A percentile compares a stretch with the other conserved stretches of the same genome.
These are phyloP conservation scores for Drosophila cracens DNA, from an alignment of 2,888 invertebrate genomes.

Conservation along the genomic window DNA sequence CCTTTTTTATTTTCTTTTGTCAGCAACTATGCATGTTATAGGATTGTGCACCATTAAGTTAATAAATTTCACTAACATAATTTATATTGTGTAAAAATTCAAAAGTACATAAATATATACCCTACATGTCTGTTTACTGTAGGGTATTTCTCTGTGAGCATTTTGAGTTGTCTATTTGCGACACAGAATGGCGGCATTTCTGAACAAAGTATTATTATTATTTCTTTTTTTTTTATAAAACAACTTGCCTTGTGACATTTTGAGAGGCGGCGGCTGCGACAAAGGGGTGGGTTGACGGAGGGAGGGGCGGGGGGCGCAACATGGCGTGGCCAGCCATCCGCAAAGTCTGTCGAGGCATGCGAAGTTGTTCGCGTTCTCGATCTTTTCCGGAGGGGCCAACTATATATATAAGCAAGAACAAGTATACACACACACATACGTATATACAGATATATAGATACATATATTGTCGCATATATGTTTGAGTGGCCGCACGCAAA, in stretches of 20 bases:
- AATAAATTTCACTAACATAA: background rate
- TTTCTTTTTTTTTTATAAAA: background rate
- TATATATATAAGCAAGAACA: constrained; percentile 1
- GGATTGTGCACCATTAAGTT: background rate
- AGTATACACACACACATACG: constrained; percentile 11
- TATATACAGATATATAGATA: constrained; percentile 12
- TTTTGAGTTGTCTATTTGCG: constrained; percentile 9
- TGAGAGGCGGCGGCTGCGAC: background rate
- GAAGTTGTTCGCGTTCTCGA: constrained; percentile 33
- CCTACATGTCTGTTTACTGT: too few relatives aligned
- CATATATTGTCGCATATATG: constrained; percentile 21
- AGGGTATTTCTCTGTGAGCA: background rate
- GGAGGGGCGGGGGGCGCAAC: background rate
- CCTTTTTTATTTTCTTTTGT: background rate
- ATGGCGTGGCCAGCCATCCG: constrained; percentile 39
- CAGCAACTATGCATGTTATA: background rate
- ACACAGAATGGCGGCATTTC: constrained; percentile 26
- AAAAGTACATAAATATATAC: background rate
- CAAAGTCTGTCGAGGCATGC: constrained; percentile 47
- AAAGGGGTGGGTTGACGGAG: background rate
- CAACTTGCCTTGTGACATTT: constrained; percentile 32
- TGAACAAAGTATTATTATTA: constrained; percentile 1
- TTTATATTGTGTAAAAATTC: background rate
- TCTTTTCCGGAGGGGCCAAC: constrained; percentile 13
- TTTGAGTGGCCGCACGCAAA: constrained; percentile 44